Evolutionary conservation across 2,797 vertebrate genomes (phyloP).

Genomic region (Chromobotia macracanthus): DNA sequence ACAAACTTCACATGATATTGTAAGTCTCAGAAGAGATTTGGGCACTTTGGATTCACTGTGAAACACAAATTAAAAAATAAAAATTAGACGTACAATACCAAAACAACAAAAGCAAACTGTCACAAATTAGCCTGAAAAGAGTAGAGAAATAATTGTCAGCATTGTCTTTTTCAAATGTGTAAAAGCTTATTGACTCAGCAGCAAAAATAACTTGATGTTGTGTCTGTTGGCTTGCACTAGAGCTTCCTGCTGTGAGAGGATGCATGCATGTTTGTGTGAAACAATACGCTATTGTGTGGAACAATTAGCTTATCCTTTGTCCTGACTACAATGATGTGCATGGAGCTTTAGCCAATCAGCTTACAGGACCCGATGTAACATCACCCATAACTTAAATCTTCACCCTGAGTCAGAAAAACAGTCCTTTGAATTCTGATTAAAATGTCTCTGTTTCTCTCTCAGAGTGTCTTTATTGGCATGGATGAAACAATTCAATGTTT

Average conservation of each 20-base stretch:
- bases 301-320: slow-evolving; percentile 31
- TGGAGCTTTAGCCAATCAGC: slow-evolving; percentile 32
- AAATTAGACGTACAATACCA: background rate
- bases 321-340: slow-evolving; percentile 11
- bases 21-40: background rate
- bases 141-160: slow-evolving; percentile 25
- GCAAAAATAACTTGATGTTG: slow-evolving; percentile 16
- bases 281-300: slow-evolving; percentile 35
- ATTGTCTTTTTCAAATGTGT: slow-evolving; percentile 28
- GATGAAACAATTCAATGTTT: too few species aligned
- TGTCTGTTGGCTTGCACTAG: slow-evolving; percentile 21
- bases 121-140: slow-evolving; percentile 22
- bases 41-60: background rate
- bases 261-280: slow-evolving; percentile 13
- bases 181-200: slow-evolving; percentile 32
- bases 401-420: slow-evolving; percentile 7
- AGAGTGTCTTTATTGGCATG: too few species aligned
- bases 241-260: slow-evolving; percentile 12
- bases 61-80: slow-evolving; percentile 5
- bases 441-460: background rate
- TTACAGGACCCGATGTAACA: slow-evolving; percentile 11
- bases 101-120: slow-evolving; percentile 40
- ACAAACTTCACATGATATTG: background rate
- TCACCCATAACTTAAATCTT: slow-evolving; percentile 16
- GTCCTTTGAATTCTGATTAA: slow-evolving; percentile 3